Percentiles rank a stretch among this genome's conserved stretches.
These are phyloP conservation scores for Panthera leo DNA, from an alignment of 2,113 vertebrate species.

Conservation along the genomic window DNA sequence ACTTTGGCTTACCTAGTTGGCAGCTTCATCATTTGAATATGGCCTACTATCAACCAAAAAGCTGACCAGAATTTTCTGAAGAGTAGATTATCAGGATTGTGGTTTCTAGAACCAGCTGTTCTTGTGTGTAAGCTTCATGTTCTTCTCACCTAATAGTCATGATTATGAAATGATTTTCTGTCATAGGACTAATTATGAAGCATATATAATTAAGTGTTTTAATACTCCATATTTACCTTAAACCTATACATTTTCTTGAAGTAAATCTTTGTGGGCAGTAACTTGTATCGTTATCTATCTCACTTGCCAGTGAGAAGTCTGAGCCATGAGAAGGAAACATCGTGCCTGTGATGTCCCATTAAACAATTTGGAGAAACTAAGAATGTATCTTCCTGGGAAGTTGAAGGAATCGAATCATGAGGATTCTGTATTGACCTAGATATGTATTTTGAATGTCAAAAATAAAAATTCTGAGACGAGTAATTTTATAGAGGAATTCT, in stretches of 20 bases:
- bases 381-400: neutral
- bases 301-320: neutral
- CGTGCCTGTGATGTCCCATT: accelerated
- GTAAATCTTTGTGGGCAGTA: neutral
- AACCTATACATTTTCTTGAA: neutral
- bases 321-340: neutral
- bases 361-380: neutral
- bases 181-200: neutral
- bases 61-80: neutral
- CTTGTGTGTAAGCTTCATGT: neutral
- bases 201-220: neutral
- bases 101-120: neutral
- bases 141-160: neutral
- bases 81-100: neutral
- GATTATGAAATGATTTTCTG: neutral
- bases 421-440: neutral
- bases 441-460: constrained; percentile 35
- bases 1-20: neutral
- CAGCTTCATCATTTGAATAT: neutral
- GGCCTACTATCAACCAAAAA: neutral
- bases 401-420: neutral
- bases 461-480: constrained; percentile 31
- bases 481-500: constrained; percentile 44
- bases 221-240: neutral
- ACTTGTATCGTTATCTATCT: neutral